A percentile compares a stretch with the other conserved stretches of the same genome.
Evolutionary conservation across 2,797 vertebrate genomes (phyloP).

Genomic region (Galaxias olidus): DNA sequence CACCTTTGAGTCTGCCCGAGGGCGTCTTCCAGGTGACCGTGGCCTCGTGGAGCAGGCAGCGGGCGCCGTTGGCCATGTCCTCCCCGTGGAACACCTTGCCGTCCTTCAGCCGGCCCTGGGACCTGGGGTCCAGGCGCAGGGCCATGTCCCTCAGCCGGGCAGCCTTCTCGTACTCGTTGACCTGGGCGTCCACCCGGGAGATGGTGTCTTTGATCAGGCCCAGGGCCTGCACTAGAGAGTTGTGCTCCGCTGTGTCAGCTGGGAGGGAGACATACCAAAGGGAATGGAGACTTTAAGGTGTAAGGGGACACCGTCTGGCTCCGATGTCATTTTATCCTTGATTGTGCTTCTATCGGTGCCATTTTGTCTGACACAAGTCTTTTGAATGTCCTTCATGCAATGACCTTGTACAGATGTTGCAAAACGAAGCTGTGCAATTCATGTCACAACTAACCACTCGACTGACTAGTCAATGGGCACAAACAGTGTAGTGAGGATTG

Average conservation of each 20-base stretch:
- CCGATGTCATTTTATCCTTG: too few relatives aligned
- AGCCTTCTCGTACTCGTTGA: slow-evolving; percentile 79
- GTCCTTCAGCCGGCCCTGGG: slow-evolving; percentile 78
- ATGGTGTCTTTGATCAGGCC: slow-evolving; percentile 85
- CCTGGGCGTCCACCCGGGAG: slow-evolving; percentile 80
- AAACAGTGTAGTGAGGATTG: neutral
- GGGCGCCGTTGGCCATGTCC: slow-evolving; percentile 72
- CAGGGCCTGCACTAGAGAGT: slow-evolving; percentile 78
- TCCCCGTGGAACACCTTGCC: slow-evolving; percentile 80
- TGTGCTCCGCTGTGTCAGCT: slow-evolving; percentile 83
- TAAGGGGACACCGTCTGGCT: neutral
- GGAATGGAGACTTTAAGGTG: neutral
- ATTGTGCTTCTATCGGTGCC: neutral
- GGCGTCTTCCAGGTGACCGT: slow-evolving; percentile 80
- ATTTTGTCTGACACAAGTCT: too few relatives aligned
- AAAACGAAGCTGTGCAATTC: too few relatives aligned
- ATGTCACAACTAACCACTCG: too few relatives aligned
- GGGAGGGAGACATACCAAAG: slow-evolving; percentile 19
- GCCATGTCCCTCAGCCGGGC: slow-evolving; percentile 80
- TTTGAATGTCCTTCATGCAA: too few relatives aligned
- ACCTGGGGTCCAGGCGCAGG: slow-evolving; percentile 82
- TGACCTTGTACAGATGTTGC: too few relatives aligned
- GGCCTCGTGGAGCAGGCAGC: slow-evolving; percentile 80
- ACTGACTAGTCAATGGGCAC: neutral
- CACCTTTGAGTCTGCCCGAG: slow-evolving; percentile 89